A percentile compares a stretch with the other conserved stretches of the same genome.
These are phyloP conservation scores for Tyto alba DNA, from an alignment of 2,113 vertebrate species.

Conservation along the genomic window DNA sequence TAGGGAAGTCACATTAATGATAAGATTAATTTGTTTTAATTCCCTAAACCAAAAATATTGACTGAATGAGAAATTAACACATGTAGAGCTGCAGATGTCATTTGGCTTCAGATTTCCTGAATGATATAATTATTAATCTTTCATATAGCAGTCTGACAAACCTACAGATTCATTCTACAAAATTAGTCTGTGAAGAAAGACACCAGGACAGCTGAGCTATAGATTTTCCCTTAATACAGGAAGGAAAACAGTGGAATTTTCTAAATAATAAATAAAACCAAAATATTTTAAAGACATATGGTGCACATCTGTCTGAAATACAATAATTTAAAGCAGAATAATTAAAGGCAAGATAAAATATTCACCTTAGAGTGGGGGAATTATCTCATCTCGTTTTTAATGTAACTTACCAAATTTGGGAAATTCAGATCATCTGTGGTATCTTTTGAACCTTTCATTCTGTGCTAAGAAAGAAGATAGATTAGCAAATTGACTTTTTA, in stretches of 20 bases:
- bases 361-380: constrained; percentile 64
- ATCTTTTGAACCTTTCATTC: constrained; percentile 26
- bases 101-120: constrained; percentile 74
- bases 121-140: constrained; percentile 75
- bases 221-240: constrained; percentile 58
- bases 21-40: constrained; percentile 76
- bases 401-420: constrained; percentile 10
- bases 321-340: constrained; percentile 70
- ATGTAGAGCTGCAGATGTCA: constrained; percentile 74
- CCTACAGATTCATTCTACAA: constrained; percentile 69
- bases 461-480: neutral
- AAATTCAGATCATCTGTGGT: neutral
- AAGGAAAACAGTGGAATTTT: constrained; percentile 60
- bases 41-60: constrained; percentile 76
- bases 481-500: neutral
- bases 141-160: constrained; percentile 66
- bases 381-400: constrained; percentile 34
- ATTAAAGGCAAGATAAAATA: constrained; percentile 65
- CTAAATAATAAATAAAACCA: constrained; percentile 70
- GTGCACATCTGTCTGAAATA: constrained; percentile 72
- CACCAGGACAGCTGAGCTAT: constrained; percentile 54
- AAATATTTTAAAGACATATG: constrained; percentile 73
- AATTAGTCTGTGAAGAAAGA: constrained; percentile 67
- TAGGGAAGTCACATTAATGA: constrained; percentile 62
- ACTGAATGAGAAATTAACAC: constrained; percentile 75